Base-by-base conservation (phyloP, 2,888 invertebrate genomes). In the Idaea straminata region DNA sequence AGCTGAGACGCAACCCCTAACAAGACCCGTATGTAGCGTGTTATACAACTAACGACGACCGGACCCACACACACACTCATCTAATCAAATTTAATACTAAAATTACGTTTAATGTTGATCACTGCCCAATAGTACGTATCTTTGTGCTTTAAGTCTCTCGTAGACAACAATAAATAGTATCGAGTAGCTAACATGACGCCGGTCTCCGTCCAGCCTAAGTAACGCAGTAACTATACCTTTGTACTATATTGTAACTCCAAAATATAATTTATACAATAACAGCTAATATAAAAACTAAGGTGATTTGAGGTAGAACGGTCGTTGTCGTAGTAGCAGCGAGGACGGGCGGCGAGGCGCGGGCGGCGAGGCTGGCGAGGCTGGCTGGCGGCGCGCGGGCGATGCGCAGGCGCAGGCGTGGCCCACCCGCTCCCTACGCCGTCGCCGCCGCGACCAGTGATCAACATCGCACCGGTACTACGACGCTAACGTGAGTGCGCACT, bases 91-190 rank as follows among this genome's bases (percentile, higher is more conserved):
- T 89, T 91, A 89, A 87, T 86, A 85, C 91, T 92, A 91, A 88
- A 84, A 85, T 92, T 91, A 91, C 90, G 87, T 86, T 90, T 86
- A 91, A 92, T 92, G 92, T 92, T 92, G 92, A 92, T 92, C 92
- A 92, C 92, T 92, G 92, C 92, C 92, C 91, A 91, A 88, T 89
- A 88, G 91, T 92, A 92, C 91, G 92, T 92, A 92, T 92, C 84
- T 92, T 92, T 92, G 91, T 91, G 92, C 92, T 89, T 85, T 85
- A 83, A 87, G 87, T 91, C 91, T 86, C 87, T 87, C 88, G 87
- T 86, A 87, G 87, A 88, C 91, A 91, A 91, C 91, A 88, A 89
- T 85, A 86, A 82, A 86, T 85, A 88, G 85, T 83, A 82, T 79
- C 82, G 83, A 86, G 85, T 85, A 82, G 84, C 83, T 83, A 83